Evolutionary conservation across 2,888 invertebrate species (phyloP).

Genomic region (Lomographa bimaculata): DNA sequence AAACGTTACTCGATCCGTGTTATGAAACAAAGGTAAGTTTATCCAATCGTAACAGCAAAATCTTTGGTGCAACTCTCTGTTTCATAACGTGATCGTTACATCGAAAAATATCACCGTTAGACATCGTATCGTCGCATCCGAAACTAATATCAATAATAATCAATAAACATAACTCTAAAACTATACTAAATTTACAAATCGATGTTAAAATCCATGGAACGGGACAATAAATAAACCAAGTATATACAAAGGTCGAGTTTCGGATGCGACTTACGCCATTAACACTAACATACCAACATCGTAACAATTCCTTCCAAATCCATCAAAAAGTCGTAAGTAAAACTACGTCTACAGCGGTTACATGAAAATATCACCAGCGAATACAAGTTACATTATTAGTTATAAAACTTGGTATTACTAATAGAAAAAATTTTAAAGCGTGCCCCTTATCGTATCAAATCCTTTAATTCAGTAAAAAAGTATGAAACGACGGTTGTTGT

Average conservation of each 20-base stretch:
- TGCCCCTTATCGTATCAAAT: constrained; percentile 77
- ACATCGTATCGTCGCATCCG: constrained; percentile 25
- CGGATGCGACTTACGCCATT: constrained; percentile 50
- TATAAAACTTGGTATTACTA: constrained; percentile 40
- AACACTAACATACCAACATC: constrained; percentile 22
- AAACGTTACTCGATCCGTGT: constrained; percentile 35
- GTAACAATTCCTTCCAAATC: constrained; percentile 68
- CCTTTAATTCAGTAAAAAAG: constrained; percentile 76
- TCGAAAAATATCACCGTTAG: constrained; percentile 68
- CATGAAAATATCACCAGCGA: constrained; percentile 72
- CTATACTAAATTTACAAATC: constrained; percentile 36
- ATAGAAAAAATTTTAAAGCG: constrained; percentile 70
- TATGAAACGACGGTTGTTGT: constrained; percentile 74
- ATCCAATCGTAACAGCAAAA: constrained; percentile 26
- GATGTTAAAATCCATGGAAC: constrained; percentile 36
- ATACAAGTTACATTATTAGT: constrained; percentile 62
- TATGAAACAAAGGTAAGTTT: constrained; percentile 28
- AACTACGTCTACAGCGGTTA: constrained; percentile 51
- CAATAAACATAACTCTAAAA: constrained; percentile 35
- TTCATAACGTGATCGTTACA: constrained; percentile 46
- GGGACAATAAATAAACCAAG: constrained; percentile 50
- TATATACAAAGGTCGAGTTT: constrained; percentile 55
- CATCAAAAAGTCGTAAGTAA: constrained; percentile 34
- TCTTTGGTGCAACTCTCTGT: constrained; percentile 40
- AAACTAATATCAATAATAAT: constrained; percentile 17